Conservation (phyloP, 2,888 invertebrate genomes). For the Diaprepes abbreviatus region DNA sequence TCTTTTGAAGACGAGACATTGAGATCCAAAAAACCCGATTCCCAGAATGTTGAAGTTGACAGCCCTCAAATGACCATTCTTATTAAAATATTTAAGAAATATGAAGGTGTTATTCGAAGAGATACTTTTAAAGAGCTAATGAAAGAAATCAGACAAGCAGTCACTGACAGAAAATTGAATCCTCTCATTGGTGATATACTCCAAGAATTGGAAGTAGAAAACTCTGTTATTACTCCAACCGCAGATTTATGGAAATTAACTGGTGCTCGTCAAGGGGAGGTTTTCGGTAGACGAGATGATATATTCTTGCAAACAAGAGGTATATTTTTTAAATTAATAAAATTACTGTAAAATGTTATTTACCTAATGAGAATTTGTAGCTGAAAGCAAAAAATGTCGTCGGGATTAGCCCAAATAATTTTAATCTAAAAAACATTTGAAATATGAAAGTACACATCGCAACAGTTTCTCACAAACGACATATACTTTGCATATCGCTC, state of each 20-base stretch:
- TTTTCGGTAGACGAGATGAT: too few species aligned
- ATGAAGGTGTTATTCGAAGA: conserved; percentile 8
- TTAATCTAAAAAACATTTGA: too few species aligned
- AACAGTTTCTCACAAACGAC: too few species aligned
- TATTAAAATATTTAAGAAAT: conserved; percentile 7
- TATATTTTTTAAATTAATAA: too few species aligned
- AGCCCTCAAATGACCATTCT: conserved; percentile 4
- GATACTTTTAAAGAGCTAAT: neutral
- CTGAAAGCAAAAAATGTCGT: too few species aligned
- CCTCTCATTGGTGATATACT: conserved; percentile 9
- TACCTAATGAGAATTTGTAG: too few species aligned
- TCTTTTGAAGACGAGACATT: neutral
- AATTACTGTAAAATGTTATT: too few species aligned
- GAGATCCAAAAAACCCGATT: neutral
- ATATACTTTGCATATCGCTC: too few species aligned
- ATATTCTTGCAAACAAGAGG: too few species aligned
- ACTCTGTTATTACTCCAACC: neutral
- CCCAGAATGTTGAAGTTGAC: neutral
- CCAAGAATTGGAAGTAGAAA: neutral
- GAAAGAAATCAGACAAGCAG: neutral
- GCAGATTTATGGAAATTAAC: neutral
- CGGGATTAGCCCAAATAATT: too few species aligned
- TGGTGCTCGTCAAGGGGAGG: too few species aligned
- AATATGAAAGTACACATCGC: too few species aligned
- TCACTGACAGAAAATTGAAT: neutral